Percentiles rank a stretch among this genome's conserved stretches.
Conservation (phyloP, 2,888 invertebrate species). For the Zaprionus bogoriensis region DNA sequence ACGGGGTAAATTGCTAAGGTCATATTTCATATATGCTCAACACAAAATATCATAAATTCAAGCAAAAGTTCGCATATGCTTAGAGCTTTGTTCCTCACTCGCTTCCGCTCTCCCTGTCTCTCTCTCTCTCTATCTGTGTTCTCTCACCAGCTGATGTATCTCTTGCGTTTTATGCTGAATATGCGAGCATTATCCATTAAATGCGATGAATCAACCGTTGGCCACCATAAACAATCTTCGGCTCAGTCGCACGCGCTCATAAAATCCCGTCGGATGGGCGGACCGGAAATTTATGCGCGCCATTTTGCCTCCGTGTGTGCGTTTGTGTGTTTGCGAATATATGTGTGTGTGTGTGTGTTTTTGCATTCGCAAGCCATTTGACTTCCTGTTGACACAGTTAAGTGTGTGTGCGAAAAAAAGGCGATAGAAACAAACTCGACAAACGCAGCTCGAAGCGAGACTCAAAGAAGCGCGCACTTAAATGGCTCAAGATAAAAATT, state of each 20-base stretch:
- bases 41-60: slow-evolving; percentile 7
- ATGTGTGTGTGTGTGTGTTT: slow-evolving; percentile 10
- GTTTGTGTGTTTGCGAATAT: background rate
- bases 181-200: slow-evolving; percentile 69
- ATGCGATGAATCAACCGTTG: slow-evolving; percentile 76
- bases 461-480: slow-evolving; percentile 10
- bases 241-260: slow-evolving; percentile 58
- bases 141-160: slow-evolving; percentile 28
- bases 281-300: slow-evolving; percentile 72
- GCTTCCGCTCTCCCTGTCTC: background rate
- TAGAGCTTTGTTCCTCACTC: slow-evolving; percentile 1
- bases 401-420: slow-evolving; percentile 40
- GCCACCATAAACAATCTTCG: slow-evolving; percentile 74
- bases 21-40: slow-evolving; percentile 30
- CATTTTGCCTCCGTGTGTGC: slow-evolving; percentile 57
- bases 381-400: slow-evolving; percentile 71
- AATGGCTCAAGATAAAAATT: background rate
- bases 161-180: slow-evolving; percentile 37
- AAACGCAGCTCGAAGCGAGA: slow-evolving; percentile 29
- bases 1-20: slow-evolving; percentile 16
- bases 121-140: background rate
- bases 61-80: slow-evolving; percentile 16
- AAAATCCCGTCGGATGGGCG: slow-evolving; percentile 59
- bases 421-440: slow-evolving; percentile 12
- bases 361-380: slow-evolving; percentile 47